These are phyloP conservation scores for Cheilosia urbana DNA, from an alignment of 2,888 invertebrate species.

Conservation along the genomic window DNA sequence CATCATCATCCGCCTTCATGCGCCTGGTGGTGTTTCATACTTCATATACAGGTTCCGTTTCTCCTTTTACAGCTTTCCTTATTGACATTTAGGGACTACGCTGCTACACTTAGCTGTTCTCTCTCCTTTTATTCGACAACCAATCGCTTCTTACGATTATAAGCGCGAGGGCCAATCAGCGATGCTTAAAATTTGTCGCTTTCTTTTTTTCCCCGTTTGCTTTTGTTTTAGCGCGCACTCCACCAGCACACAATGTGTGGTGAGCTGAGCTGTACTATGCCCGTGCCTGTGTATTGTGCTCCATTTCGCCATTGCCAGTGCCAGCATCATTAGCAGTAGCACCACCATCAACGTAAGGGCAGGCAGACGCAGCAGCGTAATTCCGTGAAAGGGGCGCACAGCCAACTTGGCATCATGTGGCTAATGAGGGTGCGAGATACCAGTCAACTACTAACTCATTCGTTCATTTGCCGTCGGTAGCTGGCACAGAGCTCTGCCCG, in stretches of 20 bases:
- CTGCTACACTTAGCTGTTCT: constrained; percentile 64
- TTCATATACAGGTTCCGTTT: constrained; percentile 51
- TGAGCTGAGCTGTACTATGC: not conserved
- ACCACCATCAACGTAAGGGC: not conserved
- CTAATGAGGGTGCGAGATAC: constrained; percentile 71
- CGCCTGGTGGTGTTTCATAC: constrained; percentile 37
- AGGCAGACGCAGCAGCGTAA: constrained; percentile 13
- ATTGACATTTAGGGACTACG: constrained; percentile 69
- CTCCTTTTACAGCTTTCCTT: constrained; percentile 62
- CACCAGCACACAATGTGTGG: constrained; percentile 25
- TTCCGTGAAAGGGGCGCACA: constrained; percentile 25
- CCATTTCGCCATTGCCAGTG: constrained; percentile 1
- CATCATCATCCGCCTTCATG: constrained; percentile 17
- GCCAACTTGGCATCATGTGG: constrained; percentile 18
- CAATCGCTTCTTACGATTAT: constrained; percentile 74
- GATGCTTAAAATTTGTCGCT: constrained; percentile 75
- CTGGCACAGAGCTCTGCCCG: not conserved
- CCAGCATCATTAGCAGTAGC: constrained; percentile 46
- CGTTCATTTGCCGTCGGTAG: constrained; percentile 71
- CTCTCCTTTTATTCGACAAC: constrained; percentile 73
- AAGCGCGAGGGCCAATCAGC: constrained; percentile 75
- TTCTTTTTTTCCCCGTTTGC: constrained; percentile 46
- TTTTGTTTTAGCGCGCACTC: constrained; percentile 74
- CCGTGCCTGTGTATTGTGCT: constrained; percentile 23
- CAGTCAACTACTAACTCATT: constrained; percentile 65